Evolutionary conservation across 2,888 invertebrate species (phyloP), one percentile per base, ranked within the genome.

Genomic region (Tipula confusa): DNA sequence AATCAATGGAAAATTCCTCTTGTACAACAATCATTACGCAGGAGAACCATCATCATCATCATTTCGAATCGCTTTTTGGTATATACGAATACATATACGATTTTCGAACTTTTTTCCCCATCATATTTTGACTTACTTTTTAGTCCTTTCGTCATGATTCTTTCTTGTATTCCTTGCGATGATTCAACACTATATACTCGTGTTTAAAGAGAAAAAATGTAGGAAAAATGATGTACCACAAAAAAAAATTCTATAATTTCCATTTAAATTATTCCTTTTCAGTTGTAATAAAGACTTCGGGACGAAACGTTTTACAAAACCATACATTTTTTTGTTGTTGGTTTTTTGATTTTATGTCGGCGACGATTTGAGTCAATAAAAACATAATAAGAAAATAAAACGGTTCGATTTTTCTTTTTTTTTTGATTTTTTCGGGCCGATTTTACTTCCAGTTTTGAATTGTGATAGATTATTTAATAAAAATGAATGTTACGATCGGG

Each of bases 191-290:
- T 6, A 7, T 43, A 33, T 11, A 33, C 15, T 43, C 43, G 43
- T 43, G 15, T 43, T 3, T 15, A 43, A 15, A 15, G 15, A 43
- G 15, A 15, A 43, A 3, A 43, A n/a, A 43, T 43, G 43, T 15
- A 43, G 43, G 5, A 43, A 43, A 43, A 43, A n/a, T n/a, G n/a
- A n/a, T n/a, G n/a, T 43, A 43, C n/a, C n/a, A 43, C n/a, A 43
- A 43, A 64, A 64, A 18, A 64, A 64, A 18, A 64, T 24, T 64
- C 24, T 64, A 24, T 64, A 64, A 64, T 64, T 64, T 24, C 64
- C 64, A 64, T 64, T 64, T 24, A 64, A 64, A 64, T 64, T 64
- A 64, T 64, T 64, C 64, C 64, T 64, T 64, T 64, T 64, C 64
- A 64, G 64, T 64, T 64, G 24, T 18, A 64, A 24, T 64, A 64